Evolutionary conservation across 2,113 vertebrate species (phyloP), one percentile per base, ranked within the genome.

Genomic region (Malurus melanocephalus): DNA sequence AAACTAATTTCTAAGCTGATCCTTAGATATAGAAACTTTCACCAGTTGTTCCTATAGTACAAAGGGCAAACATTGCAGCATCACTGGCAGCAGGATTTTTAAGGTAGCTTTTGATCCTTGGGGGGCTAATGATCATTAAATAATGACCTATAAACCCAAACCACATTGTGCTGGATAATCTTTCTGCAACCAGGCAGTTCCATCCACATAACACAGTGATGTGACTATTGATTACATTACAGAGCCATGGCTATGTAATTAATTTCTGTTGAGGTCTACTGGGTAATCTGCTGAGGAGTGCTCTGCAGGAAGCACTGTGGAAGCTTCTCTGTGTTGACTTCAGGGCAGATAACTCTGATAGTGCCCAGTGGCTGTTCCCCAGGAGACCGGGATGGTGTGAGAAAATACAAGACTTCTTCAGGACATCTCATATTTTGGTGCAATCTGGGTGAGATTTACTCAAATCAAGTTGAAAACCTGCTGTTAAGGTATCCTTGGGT

Each of bases 211-310:
- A 52, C 33, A 81, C 49, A 83, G 88, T 46, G 68, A 81, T 91
- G 45, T 86, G 85, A 83, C 62, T 94, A 92, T 95, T 94, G 94
- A 88, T 95, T 94, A 92, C 86, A 75, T 78, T 91, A 88, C 60
- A 84, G 74, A 80, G 53, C 43, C 66, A 90, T 1, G 4, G 87
- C 88, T 75, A 79, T 72, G 88, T 93, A 94, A 95, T 95, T 95
- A 93, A 94, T 95, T 94, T 92, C 80, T 81, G 45, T 68, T 56
- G 62, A 90, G 64, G 62, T 93, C 90, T 68, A 60, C 62, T 78
- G 88, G 69, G 83, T 88, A 90, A 95, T 93, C 86, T 92, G 35
- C 80, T 84, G 90, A 88, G 45, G 35, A 90, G 18, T 32, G 17
- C 49, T 71, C 42, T 90, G 46, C 42, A 53, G 38, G 23, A 94